Evolutionary conservation across 2,113 vertebrate species (phyloP).

Genomic region (Microcebus griseorufus): DNA sequence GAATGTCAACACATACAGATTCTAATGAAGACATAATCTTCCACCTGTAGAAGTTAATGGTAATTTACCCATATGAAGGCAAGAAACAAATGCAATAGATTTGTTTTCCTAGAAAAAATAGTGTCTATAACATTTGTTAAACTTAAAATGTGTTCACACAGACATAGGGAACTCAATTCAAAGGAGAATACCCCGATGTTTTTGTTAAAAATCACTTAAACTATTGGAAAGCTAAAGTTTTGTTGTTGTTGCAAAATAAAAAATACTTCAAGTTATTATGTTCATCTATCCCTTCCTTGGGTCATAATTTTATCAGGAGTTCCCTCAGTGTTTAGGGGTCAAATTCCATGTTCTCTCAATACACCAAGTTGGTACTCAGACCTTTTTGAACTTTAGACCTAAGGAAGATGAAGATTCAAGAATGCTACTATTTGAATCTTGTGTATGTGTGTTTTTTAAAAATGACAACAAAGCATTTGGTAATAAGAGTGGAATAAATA

Average conservation of each 20-base stretch:
- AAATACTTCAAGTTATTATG: not conserved
- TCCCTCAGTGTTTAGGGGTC: not conserved
- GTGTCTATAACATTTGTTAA: not conserved
- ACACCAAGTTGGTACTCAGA: not conserved
- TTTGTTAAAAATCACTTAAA: not conserved
- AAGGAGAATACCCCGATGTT: not conserved
- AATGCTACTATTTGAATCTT: not conserved
- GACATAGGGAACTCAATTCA: not conserved
- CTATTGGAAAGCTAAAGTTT: not conserved
- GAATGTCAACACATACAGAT: not conserved
- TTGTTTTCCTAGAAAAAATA: not conserved
- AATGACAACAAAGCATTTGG: not conserved
- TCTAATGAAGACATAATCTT: not conserved
- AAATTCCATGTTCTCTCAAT: not conserved
- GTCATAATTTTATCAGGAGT: not conserved
- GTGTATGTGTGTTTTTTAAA: not conserved
- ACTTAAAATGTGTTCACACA: not conserved
- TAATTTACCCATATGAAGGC: not conserved
- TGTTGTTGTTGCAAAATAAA: not conserved
- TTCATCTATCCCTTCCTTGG: not conserved
- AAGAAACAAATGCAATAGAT: not conserved
- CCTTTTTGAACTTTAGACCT: not conserved
- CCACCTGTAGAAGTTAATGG: not conserved
- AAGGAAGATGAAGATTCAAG: not conserved
- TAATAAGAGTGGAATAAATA: constrained; percentile 27